phyloP scores from a whole-genome alignment of 2,797 vertebrate genomes.

The Rousettus madagascariensis region DNA sequence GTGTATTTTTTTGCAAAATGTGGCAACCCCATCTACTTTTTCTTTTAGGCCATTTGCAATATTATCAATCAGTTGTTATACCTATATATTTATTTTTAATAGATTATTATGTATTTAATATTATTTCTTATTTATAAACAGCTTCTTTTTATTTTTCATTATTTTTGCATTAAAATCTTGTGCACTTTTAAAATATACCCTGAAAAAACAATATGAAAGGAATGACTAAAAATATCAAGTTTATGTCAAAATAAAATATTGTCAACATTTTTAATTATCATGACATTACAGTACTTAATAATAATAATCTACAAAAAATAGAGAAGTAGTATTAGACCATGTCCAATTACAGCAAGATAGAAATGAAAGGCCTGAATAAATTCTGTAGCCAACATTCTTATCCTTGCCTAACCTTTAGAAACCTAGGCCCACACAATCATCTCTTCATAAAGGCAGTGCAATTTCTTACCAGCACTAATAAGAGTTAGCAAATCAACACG shows the following conservation, averaged over 20 bases:
- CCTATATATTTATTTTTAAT: not conserved
- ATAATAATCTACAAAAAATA: not conserved
- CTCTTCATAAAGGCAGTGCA: rapidly evolving
- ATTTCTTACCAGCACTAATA: not conserved
- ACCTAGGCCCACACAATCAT: not conserved
- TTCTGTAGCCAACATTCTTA: not conserved
- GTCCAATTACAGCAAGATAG: not conserved
- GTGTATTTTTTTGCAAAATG: not conserved
- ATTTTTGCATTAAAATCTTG: not conserved
- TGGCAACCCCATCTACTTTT: not conserved
- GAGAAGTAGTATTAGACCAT: not conserved
- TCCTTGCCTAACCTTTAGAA: not conserved
- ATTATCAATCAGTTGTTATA: not conserved
- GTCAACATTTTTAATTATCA: not conserved
- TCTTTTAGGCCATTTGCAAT: not conserved
- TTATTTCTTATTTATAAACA: not conserved
- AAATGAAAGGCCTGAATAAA: not conserved
- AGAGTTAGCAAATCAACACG: rapidly evolving
- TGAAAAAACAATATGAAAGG: not conserved
- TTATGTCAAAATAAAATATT: not conserved
- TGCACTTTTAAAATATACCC: not conserved
- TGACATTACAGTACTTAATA: not conserved
- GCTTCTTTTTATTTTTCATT: not conserved
- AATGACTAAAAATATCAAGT: not conserved
- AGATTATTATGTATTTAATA: not conserved